Evolutionary conservation across 2,113 vertebrate species (phyloP), one percentile per base, ranked within the genome.

Genomic region (Ceyx melanurus): DNA sequence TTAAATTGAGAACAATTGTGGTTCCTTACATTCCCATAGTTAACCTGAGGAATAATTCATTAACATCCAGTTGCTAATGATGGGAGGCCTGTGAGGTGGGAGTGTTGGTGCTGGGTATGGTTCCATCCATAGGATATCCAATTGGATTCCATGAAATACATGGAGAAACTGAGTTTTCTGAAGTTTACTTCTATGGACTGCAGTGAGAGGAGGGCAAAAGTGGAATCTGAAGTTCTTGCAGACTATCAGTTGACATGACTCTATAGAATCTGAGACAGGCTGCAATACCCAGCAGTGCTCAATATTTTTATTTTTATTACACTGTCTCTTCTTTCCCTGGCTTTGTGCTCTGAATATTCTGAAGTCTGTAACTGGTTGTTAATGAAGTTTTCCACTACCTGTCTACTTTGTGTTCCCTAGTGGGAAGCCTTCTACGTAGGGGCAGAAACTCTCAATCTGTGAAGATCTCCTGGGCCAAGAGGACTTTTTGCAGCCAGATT

Each of bases 1-100:
- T 54, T 73, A 42, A 53, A 86, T 37, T 48, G 28, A 33, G 14
- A 53, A 43, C 53, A 86, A 37, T 0, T 1, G 28, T 61, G 31
- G 4, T 53, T 92, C 45, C 45, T 74, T 53, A 50, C 0, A 0
- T 76, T 78, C 2, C 0, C 51, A 4, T 2, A 60, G 20, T 79
- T 87, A 65, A 48, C 23, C 35, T 82, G 77, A 75, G 57, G 72
- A 79, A 75, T 29, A 74, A 56, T 78, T 74, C 29, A 57, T 45
- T 65, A 79, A 18, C 9, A 15, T 54, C 28, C 13, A 66, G 9
- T 48, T 82, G 37, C 11, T 92, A 21, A 2, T 87, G 42, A 21
- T 35, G 11, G 31, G 35, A 65, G 42, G 6, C 18, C 25, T 35
- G 15, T 9, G 67, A 21, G 45, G 7, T 75, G 26, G 37, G 50